These are phyloP conservation scores for Pemphigus obesinymphae DNA, from an alignment of 1,140 invertebrate species.

Conservation along the genomic window DNA sequence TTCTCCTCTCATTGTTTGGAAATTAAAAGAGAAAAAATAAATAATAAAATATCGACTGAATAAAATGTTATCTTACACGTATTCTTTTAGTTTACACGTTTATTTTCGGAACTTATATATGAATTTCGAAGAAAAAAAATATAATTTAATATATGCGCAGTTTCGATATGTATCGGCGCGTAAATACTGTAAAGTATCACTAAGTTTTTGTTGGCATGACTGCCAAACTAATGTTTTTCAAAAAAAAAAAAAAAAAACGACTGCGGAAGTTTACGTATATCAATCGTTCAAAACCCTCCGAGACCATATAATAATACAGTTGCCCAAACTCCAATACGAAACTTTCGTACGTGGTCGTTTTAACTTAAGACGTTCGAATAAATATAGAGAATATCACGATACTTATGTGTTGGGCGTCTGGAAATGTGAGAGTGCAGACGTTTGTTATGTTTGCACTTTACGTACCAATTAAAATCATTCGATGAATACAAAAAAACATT, in stretches of 20 bases:
- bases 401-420: neutral
- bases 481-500: neutral
- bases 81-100: too few relatives aligned
- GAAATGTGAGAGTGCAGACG: neutral
- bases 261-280: slow-evolving; percentile 1
- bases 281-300: slow-evolving; percentile 2
- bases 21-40: too few relatives aligned
- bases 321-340: slow-evolving; percentile 8
- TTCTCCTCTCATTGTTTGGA: too few relatives aligned
- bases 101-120: too few relatives aligned
- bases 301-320: slow-evolving; percentile 29
- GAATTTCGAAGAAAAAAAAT: too few relatives aligned
- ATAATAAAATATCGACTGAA: too few relatives aligned
- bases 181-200: neutral
- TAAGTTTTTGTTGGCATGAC: neutral
- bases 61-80: too few relatives aligned
- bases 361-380: slow-evolving; percentile 23
- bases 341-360: slow-evolving; percentile 33
- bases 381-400: neutral
- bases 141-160: too few relatives aligned
- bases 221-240: slow-evolving; percentile 1
- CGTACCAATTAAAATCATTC: neutral
- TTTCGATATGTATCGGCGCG: neutral
- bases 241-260: neutral
- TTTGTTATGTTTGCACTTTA: slow-evolving; percentile 7